Evolutionary conservation across 1,140 invertebrate genomes (phyloP).

Genomic region (Nebria ingens): DNA sequence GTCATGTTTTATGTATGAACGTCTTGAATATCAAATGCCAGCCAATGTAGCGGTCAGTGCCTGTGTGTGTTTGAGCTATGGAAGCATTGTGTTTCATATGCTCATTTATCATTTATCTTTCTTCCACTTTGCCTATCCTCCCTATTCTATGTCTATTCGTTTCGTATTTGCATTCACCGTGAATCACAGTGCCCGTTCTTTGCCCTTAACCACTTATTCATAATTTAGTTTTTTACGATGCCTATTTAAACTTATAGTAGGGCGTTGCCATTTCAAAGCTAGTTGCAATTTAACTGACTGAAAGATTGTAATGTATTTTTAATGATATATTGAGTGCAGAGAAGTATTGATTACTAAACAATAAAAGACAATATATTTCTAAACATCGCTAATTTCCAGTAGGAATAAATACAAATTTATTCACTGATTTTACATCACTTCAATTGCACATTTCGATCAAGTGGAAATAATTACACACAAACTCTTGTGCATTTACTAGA

Average conservation of each 20-base stretch:
- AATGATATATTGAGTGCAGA: background rate
- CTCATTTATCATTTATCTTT: conserved; percentile 6
- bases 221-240: conserved; percentile 7
- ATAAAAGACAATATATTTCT: no score
- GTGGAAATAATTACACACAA: no score
- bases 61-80: background rate
- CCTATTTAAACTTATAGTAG: background rate
- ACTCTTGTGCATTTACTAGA: no score
- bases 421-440: no score
- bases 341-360: no score
- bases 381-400: no score
- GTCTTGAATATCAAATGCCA: background rate
- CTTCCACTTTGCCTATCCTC: background rate
- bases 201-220: background rate
- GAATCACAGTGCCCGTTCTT: background rate
- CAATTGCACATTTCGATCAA: no score
- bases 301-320: background rate
- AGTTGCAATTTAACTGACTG: background rate
- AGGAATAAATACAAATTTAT: no score
- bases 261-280: background rate
- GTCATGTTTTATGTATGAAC: conserved; percentile 6
- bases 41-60: background rate
- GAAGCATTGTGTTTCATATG: background rate
- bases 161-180: conserved; percentile 1
- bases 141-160: background rate